Base-by-base conservation (phyloP, 2,888 invertebrate species). In the Platynereis dumerilii region DNA sequence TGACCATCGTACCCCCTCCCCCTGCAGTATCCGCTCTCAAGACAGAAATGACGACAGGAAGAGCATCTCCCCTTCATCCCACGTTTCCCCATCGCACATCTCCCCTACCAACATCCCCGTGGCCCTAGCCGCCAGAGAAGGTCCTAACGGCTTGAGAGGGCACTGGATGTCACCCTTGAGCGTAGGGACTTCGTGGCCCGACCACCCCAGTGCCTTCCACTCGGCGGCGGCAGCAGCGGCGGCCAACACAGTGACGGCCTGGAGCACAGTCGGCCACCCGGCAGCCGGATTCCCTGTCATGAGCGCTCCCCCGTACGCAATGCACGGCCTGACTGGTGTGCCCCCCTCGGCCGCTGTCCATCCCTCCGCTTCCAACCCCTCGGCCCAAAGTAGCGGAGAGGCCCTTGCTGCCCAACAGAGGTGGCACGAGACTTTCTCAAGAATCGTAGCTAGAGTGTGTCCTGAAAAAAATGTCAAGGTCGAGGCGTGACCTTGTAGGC, bases 361-460 rank as follows among this genome's bases (percentile, higher is more conserved):
- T 12, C 34, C 34, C 12, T 12, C 34, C 34, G n/a, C n/a, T n/a
- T n/a, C n/a, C n/a, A n/a, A n/a, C n/a, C 34, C 34, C 34, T 34
- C 34, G 34, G 34, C 34, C 34, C 5, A 12, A 7, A 28, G 48
- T 39, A 28, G 34, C 27, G 65, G 45, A n/a, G 60, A 65, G 42
- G 64, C 58, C 17, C 27, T 58, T 29, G 64, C 64, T n/a, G 54
- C 58, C 5, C 58, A 58, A 27, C 55, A 55, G 48, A 59, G 60
- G 17, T 65, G 65, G 65, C 59, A 65, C 29, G 65, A 65, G 17
- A 60, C 65, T 2, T 65, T 65, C 26, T 60, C 60, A 26, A 28
- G 65, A 28, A 65, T 65, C 27, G 29, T 65, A 44, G 65, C 58
- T n/a, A 39, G 60, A 20, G 45, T 59, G n/a, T 58, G 28, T 39